Percentiles rank a stretch among this genome's conserved stretches.
Conservation (phyloP, 2,888 invertebrate genomes). For the Xanthia togata region DNA sequence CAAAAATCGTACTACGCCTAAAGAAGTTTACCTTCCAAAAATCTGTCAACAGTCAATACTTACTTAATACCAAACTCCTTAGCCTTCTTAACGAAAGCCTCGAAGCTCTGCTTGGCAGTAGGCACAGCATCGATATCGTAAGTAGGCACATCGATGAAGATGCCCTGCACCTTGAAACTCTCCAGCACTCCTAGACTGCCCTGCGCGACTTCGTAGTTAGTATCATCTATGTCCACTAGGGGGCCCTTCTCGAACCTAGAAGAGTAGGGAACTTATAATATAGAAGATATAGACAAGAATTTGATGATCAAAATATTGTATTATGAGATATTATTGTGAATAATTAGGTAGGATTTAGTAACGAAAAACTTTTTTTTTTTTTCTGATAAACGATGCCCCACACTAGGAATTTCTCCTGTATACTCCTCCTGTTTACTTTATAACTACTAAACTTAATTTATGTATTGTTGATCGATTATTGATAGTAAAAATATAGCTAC, state of each 20-base stretch:
- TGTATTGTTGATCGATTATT: neutral
- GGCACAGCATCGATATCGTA: slow-evolving; percentile 88
- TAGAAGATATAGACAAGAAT: neutral
- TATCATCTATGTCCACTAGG: slow-evolving; percentile 91
- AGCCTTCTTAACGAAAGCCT: slow-evolving; percentile 82
- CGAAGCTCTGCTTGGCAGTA: slow-evolving; percentile 76
- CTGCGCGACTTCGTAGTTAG: slow-evolving; percentile 64
- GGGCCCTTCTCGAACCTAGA: slow-evolving; percentile 94
- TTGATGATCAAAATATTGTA: too few relatives aligned
- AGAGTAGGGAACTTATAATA: neutral
- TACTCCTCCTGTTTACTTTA: too few relatives aligned
- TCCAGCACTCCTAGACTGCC: slow-evolving; percentile 68
- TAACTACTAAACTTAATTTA: neutral
- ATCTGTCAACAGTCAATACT: slow-evolving; percentile 61
- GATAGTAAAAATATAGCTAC: neutral
- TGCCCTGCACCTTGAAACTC: slow-evolving; percentile 85
- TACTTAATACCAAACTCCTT: slow-evolving; percentile 88
- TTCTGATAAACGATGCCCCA: too few relatives aligned
- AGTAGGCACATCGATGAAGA: slow-evolving; percentile 92
- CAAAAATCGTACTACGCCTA: too few relatives aligned
- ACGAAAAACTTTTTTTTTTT: too few relatives aligned
- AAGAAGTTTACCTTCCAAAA: neutral
- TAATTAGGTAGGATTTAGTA: neutral
- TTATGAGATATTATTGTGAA: neutral
- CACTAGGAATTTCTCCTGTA: too few relatives aligned